Evolutionary conservation across 2,888 invertebrate genomes (phyloP).

Genomic region (Luperina testacea): DNA sequence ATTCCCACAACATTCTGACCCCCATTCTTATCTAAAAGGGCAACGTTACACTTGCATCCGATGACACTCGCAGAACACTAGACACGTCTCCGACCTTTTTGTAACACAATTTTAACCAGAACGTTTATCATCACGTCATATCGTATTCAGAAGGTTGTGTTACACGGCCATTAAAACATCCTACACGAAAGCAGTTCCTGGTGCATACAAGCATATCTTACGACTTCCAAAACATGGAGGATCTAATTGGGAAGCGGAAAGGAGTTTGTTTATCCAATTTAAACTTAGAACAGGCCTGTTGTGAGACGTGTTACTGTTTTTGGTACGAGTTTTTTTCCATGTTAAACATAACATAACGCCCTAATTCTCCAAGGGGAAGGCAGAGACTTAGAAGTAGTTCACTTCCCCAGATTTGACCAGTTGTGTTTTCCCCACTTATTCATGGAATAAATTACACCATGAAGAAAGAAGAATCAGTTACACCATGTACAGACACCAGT

Average conservation of each 20-base stretch:
- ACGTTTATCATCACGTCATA: conserved; percentile 18
- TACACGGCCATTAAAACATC: conserved; percentile 26
- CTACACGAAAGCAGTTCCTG: conserved; percentile 32
- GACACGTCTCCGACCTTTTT: conserved; percentile 17
- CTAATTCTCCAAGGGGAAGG: not conserved
- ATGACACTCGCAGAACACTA: conserved; percentile 38
- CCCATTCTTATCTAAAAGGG: conserved; percentile 22
- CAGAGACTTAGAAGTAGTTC: too few species aligned
- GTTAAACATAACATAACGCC: not conserved
- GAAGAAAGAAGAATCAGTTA: not conserved
- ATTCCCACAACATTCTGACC: conserved; percentile 38
- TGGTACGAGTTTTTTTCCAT: conserved; percentile 4
- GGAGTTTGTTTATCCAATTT: conserved; percentile 48
- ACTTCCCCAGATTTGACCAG: not conserved
- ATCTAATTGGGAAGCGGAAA: conserved; percentile 57
- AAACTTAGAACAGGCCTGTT: conserved; percentile 32
- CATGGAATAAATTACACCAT: not conserved
- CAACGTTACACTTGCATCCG: conserved; percentile 30
- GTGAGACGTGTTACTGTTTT: conserved; percentile 8
- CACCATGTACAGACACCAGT: not conserved
- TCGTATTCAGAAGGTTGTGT: conserved; percentile 23
- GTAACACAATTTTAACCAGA: conserved; percentile 11
- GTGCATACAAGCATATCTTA: conserved; percentile 44
- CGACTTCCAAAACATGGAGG: conserved; percentile 28
- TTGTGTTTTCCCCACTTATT: not conserved